These are phyloP conservation scores for Synergus japonicus DNA, from an alignment of 2,888 invertebrate genomes.

Conservation along the genomic window DNA sequence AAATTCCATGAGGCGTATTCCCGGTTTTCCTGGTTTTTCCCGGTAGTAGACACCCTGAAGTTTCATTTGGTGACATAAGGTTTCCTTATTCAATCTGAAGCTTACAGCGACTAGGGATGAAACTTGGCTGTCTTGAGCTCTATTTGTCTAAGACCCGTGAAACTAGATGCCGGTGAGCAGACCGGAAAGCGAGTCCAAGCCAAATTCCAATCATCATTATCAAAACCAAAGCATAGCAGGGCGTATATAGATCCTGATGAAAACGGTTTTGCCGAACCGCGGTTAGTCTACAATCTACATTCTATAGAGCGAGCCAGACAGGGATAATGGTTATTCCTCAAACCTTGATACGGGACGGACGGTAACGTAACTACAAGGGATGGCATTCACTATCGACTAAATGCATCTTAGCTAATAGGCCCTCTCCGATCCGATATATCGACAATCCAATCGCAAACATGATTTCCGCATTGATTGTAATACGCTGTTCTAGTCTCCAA, in stretches of 20 bases:
- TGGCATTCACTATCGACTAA: conserved; percentile 47
- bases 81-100: background rate
- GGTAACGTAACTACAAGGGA: conserved; percentile 67
- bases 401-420: conserved; percentile 52
- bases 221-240: conserved; percentile 60
- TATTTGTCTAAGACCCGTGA: conserved; percentile 43
- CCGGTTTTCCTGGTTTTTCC: too few species aligned
- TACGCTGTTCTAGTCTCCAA: background rate
- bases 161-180: conserved; percentile 60
- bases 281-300: conserved; percentile 50
- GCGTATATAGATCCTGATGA: conserved; percentile 47
- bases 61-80: too few species aligned
- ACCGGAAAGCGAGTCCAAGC: conserved; percentile 57
- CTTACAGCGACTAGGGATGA: background rate
- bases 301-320: conserved; percentile 54
- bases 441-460: conserved; percentile 25
- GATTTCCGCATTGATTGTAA: conserved; percentile 32
- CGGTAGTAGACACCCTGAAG: too few species aligned
- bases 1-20: too few species aligned
- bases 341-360: conserved; percentile 64
- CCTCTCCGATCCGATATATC: conserved; percentile 27
- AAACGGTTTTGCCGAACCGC: conserved; percentile 58
- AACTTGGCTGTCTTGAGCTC: conserved; percentile 39
- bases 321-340: conserved; percentile 58
- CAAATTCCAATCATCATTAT: conserved; percentile 72